Conservation (phyloP, 2,888 invertebrate genomes). For the Rhaphigaster nebulosa region DNA sequence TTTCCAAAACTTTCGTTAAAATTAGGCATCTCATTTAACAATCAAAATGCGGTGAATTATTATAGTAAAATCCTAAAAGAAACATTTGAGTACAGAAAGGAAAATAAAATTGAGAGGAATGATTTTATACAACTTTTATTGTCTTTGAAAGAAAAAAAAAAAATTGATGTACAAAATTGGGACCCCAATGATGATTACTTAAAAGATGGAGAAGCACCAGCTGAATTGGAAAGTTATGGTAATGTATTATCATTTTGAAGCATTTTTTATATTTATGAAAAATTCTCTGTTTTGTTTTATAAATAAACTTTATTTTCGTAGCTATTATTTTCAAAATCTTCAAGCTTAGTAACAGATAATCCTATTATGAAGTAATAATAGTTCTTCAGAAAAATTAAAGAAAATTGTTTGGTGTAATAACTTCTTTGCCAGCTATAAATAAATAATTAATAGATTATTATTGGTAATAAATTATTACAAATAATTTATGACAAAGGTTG, state of each 20-base stretch:
- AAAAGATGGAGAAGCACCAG: not conserved
- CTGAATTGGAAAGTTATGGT: slow-evolving; percentile 24
- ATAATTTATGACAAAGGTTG: too few species aligned
- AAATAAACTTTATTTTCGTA: too few species aligned
- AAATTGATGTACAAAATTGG: slow-evolving; percentile 21
- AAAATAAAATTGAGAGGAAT: slow-evolving; percentile 14
- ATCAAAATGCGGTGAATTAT: not conserved
- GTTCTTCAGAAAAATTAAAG: too few species aligned
- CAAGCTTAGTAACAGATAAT: too few species aligned
- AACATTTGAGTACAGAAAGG: not conserved
- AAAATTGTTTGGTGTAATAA: too few species aligned
- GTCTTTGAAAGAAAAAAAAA: slow-evolving; percentile 15
- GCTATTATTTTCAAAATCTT: too few species aligned
- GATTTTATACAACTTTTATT: slow-evolving; percentile 36
- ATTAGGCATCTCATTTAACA: slow-evolving; percentile 15
- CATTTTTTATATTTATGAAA: not conserved
- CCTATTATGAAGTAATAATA: too few species aligned
- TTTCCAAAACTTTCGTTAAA: slow-evolving; percentile 7
- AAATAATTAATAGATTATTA: too few species aligned
- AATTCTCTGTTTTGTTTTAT: not conserved
- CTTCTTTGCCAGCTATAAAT: too few species aligned
- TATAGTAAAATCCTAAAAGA: slow-evolving; percentile 7
- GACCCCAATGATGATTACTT: slow-evolving; percentile 29
- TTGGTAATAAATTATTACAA: too few species aligned
- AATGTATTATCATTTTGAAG: not conserved